Conservation (phyloP, 1,140 invertebrate species). For the Melanaphis sacchari region DNA sequence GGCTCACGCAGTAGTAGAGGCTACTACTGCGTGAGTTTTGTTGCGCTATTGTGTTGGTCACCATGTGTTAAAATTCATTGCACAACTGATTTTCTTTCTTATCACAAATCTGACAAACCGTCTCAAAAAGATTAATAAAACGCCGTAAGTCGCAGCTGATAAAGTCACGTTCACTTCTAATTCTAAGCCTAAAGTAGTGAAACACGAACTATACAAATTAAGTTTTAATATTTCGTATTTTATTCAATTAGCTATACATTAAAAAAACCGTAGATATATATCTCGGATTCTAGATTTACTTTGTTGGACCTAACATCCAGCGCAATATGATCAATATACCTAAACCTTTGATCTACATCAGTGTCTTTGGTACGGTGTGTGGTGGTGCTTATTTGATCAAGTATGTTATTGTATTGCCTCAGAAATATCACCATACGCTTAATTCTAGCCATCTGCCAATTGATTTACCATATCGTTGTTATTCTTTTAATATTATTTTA, state of each 20-base stretch:
- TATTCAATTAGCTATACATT: neutral
- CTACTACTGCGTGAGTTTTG: neutral
- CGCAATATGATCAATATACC: constrained; percentile 46
- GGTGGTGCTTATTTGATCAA: constrained; percentile 59
- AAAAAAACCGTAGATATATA: neutral
- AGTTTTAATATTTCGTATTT: no score
- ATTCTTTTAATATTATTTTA: constrained; percentile 57
- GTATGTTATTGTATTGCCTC: constrained; percentile 15
- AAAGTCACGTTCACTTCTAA: no score
- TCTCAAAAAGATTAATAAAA: no score
- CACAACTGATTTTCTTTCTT: neutral
- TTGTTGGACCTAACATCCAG: neutral
- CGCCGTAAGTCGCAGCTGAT: no score
- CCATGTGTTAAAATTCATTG: neutral
- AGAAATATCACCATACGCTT: neutral
- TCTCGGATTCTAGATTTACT: neutral
- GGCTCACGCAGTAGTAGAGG: no score
- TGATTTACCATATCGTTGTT: neutral
- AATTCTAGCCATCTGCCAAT: neutral
- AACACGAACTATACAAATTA: no score
- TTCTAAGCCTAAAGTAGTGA: no score
- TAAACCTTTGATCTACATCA: constrained; percentile 58
- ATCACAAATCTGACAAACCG: neutral
- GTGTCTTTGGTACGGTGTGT: constrained; percentile 58
- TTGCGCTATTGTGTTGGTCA: neutral